Conservation (phyloP, 2,888 invertebrate species). For the Heliconius hortense region DNA sequence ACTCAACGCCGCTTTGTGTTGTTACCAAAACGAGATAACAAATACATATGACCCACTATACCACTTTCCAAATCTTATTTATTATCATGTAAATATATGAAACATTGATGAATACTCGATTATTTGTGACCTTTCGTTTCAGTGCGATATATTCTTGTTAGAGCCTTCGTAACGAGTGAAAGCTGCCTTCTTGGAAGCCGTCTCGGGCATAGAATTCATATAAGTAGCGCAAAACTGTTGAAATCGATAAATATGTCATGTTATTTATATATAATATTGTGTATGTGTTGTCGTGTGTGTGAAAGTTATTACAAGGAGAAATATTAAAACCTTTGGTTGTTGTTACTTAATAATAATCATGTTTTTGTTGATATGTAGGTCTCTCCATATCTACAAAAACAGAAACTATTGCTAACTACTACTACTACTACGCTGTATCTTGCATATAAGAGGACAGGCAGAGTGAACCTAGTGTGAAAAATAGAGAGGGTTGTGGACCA, state of each 20-base stretch:
- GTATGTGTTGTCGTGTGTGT: not conserved
- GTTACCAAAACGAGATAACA: not conserved
- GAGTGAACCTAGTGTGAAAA: not conserved
- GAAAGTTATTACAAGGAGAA: not conserved
- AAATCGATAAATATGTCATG: conserved; percentile 18
- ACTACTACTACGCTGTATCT: too few relatives aligned
- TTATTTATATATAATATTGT: not conserved
- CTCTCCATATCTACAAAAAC: too few relatives aligned
- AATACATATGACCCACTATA: not conserved
- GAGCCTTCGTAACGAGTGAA: conserved; percentile 55
- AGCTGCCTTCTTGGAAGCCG: conserved; percentile 48
- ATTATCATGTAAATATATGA: conserved; percentile 7
- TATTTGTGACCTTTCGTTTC: conserved; percentile 38
- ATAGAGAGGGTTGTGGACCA: too few relatives aligned
- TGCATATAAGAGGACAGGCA: not conserved
- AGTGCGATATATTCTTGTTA: conserved; percentile 54
- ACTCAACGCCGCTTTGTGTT: not conserved
- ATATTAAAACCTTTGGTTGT: not conserved
- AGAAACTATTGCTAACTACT: too few relatives aligned
- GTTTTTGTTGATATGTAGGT: too few relatives aligned
- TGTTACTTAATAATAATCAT: too few relatives aligned
- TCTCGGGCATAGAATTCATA: conserved; percentile 39
- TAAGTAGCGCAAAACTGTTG: conserved; percentile 21
- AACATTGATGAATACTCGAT: conserved; percentile 19
- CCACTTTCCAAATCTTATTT: conserved; percentile 7